Conservation (phyloP, 1,140 invertebrate species). For the Leptopilina clavipes region DNA sequence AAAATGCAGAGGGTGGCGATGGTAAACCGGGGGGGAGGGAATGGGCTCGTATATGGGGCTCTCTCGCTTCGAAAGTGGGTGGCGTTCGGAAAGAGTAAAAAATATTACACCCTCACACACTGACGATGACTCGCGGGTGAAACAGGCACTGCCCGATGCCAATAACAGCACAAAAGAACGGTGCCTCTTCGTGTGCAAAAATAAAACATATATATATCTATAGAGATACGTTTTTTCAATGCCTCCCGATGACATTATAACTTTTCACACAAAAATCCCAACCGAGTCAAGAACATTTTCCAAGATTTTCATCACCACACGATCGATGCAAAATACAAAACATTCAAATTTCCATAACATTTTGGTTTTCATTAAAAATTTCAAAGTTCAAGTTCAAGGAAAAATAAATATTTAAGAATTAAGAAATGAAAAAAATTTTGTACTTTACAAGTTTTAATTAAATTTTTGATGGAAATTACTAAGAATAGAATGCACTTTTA, state of each 20-base stretch:
- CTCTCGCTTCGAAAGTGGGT: conserved; percentile 46
- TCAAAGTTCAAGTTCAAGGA: not conserved
- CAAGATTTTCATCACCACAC: not conserved
- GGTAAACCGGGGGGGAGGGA: conserved; percentile 41
- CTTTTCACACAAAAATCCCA: conserved; percentile 56
- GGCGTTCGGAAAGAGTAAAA: conserved; percentile 69
- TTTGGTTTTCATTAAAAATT: not conserved
- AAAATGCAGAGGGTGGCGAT: conserved; percentile 51
- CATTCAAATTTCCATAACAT: not conserved
- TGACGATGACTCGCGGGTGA: conserved; percentile 66
- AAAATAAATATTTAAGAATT: no score
- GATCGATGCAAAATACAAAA: no score
- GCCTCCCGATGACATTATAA: conserved; percentile 61
- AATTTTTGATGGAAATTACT: no score
- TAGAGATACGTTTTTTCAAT: conserved; percentile 43
- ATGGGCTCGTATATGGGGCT: conserved; percentile 48
- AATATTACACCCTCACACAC: conserved; percentile 72
- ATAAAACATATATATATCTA: not conserved
- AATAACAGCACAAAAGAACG: conserved; percentile 70
- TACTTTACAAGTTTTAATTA: no score
- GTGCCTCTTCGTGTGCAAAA: conserved; percentile 63
- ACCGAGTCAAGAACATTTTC: not conserved
- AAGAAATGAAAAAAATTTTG: no score
- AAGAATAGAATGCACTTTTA: no score
- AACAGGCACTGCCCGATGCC: conserved; percentile 70